phyloP scores from a whole-genome alignment of 2,797 vertebrate genomes.

The Calcarius lapponicus region DNA sequence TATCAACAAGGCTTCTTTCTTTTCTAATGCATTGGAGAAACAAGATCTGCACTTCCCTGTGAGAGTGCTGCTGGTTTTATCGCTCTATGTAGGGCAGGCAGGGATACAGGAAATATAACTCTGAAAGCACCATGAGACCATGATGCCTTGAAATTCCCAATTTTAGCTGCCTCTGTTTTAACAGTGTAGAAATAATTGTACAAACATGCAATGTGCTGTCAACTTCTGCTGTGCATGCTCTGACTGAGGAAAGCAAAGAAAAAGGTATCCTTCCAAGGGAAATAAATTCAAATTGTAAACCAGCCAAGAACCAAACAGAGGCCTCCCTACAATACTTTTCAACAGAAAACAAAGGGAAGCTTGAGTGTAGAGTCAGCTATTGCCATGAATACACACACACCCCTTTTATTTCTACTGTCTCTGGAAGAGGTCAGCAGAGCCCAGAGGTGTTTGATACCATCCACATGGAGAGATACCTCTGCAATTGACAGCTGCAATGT shows the following conservation, averaged over 20 bases:
- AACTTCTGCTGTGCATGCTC: background rate
- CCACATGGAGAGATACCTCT: accelerated
- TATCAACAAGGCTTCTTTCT: conserved; percentile 18
- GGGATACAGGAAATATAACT: background rate
- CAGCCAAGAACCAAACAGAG: background rate
- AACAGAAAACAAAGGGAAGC: background rate
- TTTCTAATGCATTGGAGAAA: conserved; percentile 62
- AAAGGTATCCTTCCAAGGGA: background rate
- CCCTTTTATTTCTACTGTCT: accelerated
- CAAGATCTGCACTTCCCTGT: conserved; percentile 14
- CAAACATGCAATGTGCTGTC: background rate
- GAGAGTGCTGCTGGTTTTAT: conserved; percentile 43
- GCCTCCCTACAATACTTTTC: background rate
- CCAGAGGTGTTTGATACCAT: background rate
- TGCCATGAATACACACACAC: too few relatives aligned
- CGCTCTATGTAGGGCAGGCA: conserved; percentile 5
- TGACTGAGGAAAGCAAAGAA: background rate
- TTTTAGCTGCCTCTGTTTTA: background rate
- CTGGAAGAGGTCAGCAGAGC: background rate
- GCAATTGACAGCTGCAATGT: background rate
- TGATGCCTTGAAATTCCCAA: background rate
- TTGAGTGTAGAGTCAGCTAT: background rate
- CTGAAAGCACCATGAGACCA: background rate
- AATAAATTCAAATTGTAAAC: background rate
- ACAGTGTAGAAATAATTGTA: background rate